These are phyloP conservation scores for Origma solitaria DNA, from an alignment of 2,113 vertebrate genomes.

Conservation along the genomic window DNA sequence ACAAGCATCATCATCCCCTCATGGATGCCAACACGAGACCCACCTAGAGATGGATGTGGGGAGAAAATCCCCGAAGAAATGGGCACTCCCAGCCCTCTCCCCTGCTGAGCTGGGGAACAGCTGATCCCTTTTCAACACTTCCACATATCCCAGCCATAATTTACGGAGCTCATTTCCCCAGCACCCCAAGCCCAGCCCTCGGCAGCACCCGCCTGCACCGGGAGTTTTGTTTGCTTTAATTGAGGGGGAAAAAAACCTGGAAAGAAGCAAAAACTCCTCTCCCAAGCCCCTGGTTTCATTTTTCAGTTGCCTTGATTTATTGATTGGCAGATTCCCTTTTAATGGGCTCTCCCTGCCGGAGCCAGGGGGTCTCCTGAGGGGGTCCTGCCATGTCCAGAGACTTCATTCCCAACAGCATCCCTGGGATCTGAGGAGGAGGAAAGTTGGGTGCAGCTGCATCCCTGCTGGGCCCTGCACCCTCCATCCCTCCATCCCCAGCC, in stretches of 20 bases:
- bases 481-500: too few species aligned
- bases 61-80: background rate
- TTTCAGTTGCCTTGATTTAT: conserved; percentile 65
- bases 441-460: background rate
- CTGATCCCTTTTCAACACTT: conserved; percentile 1
- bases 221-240: conserved; percentile 53
- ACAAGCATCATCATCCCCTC: background rate
- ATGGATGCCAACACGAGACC: rapidly evolving
- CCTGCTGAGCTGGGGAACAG: background rate
- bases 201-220: background rate
- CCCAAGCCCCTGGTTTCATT: background rate
- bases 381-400: background rate
- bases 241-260: background rate
- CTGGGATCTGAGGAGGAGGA: background rate
- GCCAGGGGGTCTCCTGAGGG: background rate
- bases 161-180: conserved; percentile 26
- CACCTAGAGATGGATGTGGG: rapidly evolving
- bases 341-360: background rate
- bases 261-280: background rate
- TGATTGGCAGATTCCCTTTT: conserved; percentile 29
- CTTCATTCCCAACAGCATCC: background rate
- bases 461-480: background rate
- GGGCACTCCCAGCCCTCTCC: background rate
- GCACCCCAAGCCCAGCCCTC: background rate
- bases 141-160: background rate